Percentiles rank a stretch among this genome's conserved stretches.
phyloP scores from a whole-genome alignment of 2,113 vertebrate genomes.

The Solea senegalensis region DNA sequence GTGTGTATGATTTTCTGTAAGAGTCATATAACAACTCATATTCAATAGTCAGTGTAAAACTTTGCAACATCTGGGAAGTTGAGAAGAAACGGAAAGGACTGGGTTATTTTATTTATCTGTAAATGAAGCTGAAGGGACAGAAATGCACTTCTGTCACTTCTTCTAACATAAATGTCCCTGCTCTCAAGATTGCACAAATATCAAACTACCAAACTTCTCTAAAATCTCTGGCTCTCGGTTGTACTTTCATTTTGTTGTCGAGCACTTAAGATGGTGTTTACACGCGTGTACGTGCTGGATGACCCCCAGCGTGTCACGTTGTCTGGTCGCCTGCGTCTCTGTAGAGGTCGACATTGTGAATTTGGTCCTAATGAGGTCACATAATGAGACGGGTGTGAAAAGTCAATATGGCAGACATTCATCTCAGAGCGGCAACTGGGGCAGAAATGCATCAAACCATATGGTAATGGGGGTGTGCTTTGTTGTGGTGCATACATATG shows the following conservation, averaged over 20 bases:
- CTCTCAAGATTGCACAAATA: slow-evolving; percentile 5
- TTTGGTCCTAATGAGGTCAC: slow-evolving; percentile 61
- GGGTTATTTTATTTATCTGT: no score
- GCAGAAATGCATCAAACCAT: slow-evolving; percentile 66
- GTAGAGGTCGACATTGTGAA: slow-evolving; percentile 39
- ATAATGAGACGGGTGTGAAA: slow-evolving; percentile 61
- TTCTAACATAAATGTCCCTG: neutral
- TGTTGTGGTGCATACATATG: slow-evolving; percentile 17
- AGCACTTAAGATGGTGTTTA: slow-evolving; percentile 45
- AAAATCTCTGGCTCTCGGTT: neutral
- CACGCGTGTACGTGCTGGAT: neutral
- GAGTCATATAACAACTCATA: no score
- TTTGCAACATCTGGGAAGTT: neutral
- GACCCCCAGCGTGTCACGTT: slow-evolving; percentile 21
- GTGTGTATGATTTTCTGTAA: neutral
- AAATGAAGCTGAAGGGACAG: neutral
- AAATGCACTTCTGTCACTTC: neutral
- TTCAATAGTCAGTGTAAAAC: neutral
- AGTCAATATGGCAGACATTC: slow-evolving; percentile 60
- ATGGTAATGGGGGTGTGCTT: slow-evolving; percentile 43
- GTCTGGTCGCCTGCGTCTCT: slow-evolving; percentile 24
- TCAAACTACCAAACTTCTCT: slow-evolving; percentile 28
- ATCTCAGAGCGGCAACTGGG: slow-evolving; percentile 51
- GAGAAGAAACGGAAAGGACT: neutral
- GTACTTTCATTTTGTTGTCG: neutral